phyloP scores from a whole-genome alignment of 2,113 vertebrate species.

The Xenopus laevis region DNA sequence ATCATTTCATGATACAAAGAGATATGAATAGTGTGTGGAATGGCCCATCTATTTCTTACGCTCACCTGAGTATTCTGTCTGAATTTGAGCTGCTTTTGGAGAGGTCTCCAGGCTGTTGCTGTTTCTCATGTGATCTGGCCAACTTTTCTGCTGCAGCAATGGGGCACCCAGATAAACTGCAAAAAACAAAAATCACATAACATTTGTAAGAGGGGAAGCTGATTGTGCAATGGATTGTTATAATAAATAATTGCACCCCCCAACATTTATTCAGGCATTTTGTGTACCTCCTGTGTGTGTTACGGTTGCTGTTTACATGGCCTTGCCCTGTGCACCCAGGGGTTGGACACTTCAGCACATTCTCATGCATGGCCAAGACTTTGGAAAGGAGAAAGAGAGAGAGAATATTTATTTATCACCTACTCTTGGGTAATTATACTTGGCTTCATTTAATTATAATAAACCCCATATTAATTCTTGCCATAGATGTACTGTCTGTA shows the following conservation, averaged over 20 bases:
- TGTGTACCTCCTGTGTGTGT: conserved; percentile 87
- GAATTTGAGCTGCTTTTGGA: conserved; percentile 86
- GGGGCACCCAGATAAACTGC: conserved; percentile 94
- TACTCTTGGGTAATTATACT: too few species aligned
- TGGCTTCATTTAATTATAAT: too few species aligned
- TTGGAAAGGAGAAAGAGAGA: conserved; percentile 32
- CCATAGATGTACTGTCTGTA: too few species aligned
- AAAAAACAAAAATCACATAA: background rate
- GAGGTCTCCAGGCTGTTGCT: conserved; percentile 77
- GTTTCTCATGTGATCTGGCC: conserved; percentile 92
- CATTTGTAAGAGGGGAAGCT: too few species aligned
- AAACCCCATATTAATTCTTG: too few species aligned
- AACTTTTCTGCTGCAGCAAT: conserved; percentile 97
- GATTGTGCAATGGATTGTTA: too few species aligned
- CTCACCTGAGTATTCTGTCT: conserved; percentile 89
- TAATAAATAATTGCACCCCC: too few species aligned
- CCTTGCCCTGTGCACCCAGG: conserved; percentile 97
- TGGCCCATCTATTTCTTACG: background rate
- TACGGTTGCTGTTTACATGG: conserved; percentile 98
- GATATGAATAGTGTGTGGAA: too few species aligned
- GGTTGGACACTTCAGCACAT: conserved; percentile 96
- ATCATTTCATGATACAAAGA: too few species aligned
- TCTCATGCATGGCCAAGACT: conserved; percentile 98
- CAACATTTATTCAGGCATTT: too few species aligned
- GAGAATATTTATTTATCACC: too few species aligned